Conservation (phyloP, 2,888 invertebrate species). For the Drosophila subsilvestris region DNA sequence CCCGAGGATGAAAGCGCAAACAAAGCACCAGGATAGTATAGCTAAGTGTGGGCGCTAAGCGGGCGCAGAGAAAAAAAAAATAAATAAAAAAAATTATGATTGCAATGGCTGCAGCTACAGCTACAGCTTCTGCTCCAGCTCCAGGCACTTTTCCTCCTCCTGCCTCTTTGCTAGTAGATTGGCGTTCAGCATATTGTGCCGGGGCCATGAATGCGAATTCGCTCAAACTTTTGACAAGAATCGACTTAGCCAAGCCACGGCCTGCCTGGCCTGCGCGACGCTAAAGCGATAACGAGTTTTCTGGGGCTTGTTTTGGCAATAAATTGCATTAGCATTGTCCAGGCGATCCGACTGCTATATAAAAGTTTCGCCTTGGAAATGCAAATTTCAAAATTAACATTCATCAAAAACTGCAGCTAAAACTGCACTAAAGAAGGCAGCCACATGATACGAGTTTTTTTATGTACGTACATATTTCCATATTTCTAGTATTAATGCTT, state of each 20-base stretch:
- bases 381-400: too few species aligned
- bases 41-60: slow-evolving; percentile 65
- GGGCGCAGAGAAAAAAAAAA: slow-evolving; percentile 48
- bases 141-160: background rate
- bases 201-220: slow-evolving; percentile 70
- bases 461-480: too few species aligned
- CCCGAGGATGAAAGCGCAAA: slow-evolving; percentile 39
- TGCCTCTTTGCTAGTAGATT: slow-evolving; percentile 4
- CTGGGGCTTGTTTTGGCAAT: slow-evolving; percentile 63
- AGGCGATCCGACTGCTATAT: slow-evolving; percentile 13
- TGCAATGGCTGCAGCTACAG: slow-evolving; percentile 63
- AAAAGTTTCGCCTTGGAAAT: too few species aligned
- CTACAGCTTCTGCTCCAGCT: background rate
- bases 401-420: background rate
- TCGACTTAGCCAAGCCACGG: background rate
- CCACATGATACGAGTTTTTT: background rate
- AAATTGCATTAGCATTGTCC: slow-evolving; percentile 73
- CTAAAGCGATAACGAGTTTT: too few species aligned
- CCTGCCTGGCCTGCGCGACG: slow-evolving; percentile 13
- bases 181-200: slow-evolving; percentile 72
- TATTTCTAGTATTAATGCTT: too few species aligned
- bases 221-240: slow-evolving; percentile 27
- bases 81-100: slow-evolving; percentile 78
- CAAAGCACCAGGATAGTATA: slow-evolving; percentile 65
- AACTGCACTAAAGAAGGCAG: background rate